Evolutionary conservation across 2,888 invertebrate species (phyloP).

Genomic region (Cactoblastis cactorum): DNA sequence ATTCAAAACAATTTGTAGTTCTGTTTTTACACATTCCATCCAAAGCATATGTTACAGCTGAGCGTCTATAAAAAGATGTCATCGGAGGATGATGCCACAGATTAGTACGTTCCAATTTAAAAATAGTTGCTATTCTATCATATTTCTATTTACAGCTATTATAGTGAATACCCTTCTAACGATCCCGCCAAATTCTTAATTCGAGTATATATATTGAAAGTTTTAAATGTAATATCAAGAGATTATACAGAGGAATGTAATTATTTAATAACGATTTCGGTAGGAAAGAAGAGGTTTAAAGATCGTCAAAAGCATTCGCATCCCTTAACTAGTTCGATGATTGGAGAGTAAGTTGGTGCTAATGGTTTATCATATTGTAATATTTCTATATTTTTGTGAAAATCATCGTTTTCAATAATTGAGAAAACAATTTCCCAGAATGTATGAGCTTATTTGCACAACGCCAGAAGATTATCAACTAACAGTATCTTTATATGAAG

Average conservation of each 20-base stretch:
- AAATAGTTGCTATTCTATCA: too few relatives aligned
- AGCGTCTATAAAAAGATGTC: too few relatives aligned
- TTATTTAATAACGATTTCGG: slow-evolving; percentile 85
- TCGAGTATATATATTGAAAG: slow-evolving; percentile 88
- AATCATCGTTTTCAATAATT: too few relatives aligned
- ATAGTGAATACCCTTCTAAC: slow-evolving; percentile 81
- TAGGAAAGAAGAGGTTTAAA: slow-evolving; percentile 80
- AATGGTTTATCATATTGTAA: neutral
- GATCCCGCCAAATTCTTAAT: slow-evolving; percentile 82
- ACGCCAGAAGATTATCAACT: slow-evolving; percentile 88
- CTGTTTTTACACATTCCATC: too few relatives aligned
- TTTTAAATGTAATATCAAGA: slow-evolving; percentile 83
- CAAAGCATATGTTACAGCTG: too few relatives aligned
- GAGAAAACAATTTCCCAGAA: slow-evolving; percentile 58
- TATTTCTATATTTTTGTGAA: too few relatives aligned
- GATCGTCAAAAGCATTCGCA: slow-evolving; percentile 85
- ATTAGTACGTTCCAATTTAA: too few relatives aligned
- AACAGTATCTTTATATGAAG: slow-evolving; percentile 86
- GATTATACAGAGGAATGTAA: slow-evolving; percentile 86
- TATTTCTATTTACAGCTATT: slow-evolving; percentile 53
- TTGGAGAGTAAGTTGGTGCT: slow-evolving; percentile 82
- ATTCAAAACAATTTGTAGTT: too few relatives aligned
- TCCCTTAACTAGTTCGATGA: slow-evolving; percentile 89
- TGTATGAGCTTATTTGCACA: slow-evolving; percentile 85
- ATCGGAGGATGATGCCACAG: too few relatives aligned